These are phyloP conservation scores for Pyrgilauda ruficollis DNA, from an alignment of 2,113 vertebrate genomes.

Conservation along the genomic window DNA sequence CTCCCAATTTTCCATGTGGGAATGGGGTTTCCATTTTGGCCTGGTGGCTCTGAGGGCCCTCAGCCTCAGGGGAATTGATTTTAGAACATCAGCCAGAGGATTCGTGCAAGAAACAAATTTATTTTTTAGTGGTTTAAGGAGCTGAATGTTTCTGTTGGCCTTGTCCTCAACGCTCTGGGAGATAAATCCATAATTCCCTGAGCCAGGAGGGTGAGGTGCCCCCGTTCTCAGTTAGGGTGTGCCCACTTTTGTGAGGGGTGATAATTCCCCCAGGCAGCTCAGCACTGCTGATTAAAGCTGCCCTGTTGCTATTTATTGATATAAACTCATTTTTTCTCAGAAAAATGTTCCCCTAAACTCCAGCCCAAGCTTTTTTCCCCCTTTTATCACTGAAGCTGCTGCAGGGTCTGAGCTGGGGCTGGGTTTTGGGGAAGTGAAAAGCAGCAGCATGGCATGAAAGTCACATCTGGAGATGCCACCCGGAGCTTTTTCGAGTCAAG, in stretches of 20 bases:
- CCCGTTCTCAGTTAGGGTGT: background rate
- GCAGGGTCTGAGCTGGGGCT: background rate
- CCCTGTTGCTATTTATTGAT: rapidly evolving
- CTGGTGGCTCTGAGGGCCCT: background rate
- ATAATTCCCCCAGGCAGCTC: background rate
- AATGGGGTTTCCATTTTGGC: background rate
- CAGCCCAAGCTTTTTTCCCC: rapidly evolving
- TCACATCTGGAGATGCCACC: background rate
- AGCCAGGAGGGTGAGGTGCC: background rate
- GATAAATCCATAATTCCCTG: rapidly evolving
- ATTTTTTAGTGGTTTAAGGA: background rate
- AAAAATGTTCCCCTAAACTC: background rate
- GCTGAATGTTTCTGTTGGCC: background rate
- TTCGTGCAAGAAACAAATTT: background rate
- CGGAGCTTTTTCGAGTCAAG: background rate
- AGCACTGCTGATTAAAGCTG: background rate
- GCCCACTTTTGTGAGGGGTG: background rate
- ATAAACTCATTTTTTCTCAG: background rate
- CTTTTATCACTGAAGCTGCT: background rate
- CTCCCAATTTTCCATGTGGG: background rate
- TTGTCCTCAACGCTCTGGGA: background rate
- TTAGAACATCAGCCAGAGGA: background rate
- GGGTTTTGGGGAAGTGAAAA: background rate
- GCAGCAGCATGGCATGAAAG: rapidly evolving
- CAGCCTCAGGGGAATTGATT: background rate